Conservation (phyloP, 1,140 invertebrate genomes). For the Diuraphis noxia region DNA sequence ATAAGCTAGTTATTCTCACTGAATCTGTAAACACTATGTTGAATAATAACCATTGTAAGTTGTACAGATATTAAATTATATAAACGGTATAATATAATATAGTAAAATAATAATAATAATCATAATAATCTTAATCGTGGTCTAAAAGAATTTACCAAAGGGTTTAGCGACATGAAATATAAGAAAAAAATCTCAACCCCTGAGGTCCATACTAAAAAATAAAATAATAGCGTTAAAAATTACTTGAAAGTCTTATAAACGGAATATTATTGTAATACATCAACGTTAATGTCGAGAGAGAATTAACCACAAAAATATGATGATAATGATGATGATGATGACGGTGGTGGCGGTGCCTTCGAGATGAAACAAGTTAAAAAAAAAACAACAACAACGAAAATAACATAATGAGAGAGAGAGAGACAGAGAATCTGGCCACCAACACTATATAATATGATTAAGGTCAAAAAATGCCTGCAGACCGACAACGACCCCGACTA, state of each 20-base stretch:
- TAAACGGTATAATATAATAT: background rate
- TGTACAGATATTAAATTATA: background rate
- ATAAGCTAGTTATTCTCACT: background rate
- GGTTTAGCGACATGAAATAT: background rate
- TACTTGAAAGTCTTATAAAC: slow-evolving; percentile 39
- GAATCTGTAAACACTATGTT: background rate
- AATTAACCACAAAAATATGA: slow-evolving; percentile 43
- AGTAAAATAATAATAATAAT: slow-evolving; percentile 30
- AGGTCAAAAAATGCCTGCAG: slow-evolving; percentile 43
- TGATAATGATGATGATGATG: slow-evolving; percentile 6
- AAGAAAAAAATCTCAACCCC: slow-evolving; percentile 21
- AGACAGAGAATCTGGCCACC: slow-evolving; percentile 45
- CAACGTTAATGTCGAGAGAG: slow-evolving; percentile 37
- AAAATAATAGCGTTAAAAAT: slow-evolving; percentile 43
- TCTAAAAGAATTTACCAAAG: background rate
- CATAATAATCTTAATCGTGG: background rate
- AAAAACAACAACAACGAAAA: slow-evolving; percentile 40
- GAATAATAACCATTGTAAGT: background rate
- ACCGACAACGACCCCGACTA: slow-evolving; percentile 40
- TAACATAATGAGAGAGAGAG: slow-evolving; percentile 35
- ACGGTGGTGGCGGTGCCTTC: slow-evolving; percentile 27
- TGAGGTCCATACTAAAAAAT: background rate
- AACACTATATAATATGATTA: slow-evolving; percentile 31
- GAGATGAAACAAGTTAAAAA: slow-evolving; percentile 43
- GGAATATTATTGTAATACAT: slow-evolving; percentile 43